Percentiles rank a stretch among this genome's conserved stretches.
Conservation (phyloP, 2,888 invertebrate genomes). For the Hipparchia sbordonii region DNA sequence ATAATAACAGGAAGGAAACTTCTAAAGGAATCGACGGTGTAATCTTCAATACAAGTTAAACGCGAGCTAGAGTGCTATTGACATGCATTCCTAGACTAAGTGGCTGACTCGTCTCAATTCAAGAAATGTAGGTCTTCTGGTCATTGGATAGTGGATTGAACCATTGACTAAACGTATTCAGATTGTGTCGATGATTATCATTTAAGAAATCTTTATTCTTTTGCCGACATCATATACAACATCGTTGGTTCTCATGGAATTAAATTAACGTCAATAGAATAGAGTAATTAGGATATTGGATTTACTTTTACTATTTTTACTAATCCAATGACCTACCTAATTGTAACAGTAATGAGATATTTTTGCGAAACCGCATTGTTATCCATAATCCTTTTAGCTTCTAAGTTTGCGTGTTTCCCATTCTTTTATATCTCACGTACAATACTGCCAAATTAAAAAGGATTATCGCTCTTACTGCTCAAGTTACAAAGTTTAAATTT, state of each 20-base stretch:
- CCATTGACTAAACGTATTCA: background rate
- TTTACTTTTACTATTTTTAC: constrained; percentile 15
- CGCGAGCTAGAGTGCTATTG: constrained; percentile 3
- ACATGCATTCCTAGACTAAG: constrained; percentile 9
- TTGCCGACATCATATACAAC: too few species aligned
- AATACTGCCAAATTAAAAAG: constrained; percentile 1
- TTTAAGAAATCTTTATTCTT: background rate
- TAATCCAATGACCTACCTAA: constrained; percentile 25
- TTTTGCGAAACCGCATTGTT: constrained; percentile 30
- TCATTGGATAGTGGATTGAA: background rate
- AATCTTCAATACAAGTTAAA: background rate
- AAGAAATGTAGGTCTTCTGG: constrained; percentile 11
- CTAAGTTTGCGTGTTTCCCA: constrained; percentile 19
- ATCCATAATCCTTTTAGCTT: constrained; percentile 24
- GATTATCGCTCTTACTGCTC: background rate
- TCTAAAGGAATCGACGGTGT: background rate
- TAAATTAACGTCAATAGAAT: constrained; percentile 1
- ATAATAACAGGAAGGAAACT: constrained; percentile 12
- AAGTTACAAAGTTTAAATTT: constrained; percentile 6
- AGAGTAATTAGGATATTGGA: constrained; percentile 14
- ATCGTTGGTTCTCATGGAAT: constrained; percentile 3
- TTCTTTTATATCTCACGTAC: constrained; percentile 22
- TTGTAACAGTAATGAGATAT: constrained; percentile 26
- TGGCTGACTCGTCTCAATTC: constrained; percentile 6
- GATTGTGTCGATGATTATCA: background rate